phyloP scores from a whole-genome alignment of 2,113 vertebrate species.

The Hystrix brachyura region DNA sequence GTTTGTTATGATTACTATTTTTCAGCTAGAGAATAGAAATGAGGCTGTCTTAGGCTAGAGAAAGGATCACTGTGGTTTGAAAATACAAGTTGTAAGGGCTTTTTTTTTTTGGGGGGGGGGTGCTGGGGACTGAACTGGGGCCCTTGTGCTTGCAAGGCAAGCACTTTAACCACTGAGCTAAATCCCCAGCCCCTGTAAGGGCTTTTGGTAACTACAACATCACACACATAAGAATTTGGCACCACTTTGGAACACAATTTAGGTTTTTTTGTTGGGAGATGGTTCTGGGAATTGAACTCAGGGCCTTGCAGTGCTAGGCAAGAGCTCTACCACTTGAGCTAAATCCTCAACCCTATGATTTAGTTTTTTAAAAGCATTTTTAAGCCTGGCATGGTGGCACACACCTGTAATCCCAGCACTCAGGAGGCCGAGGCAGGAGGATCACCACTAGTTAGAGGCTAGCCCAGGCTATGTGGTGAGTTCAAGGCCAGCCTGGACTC shows the following conservation, averaged over 20 bases:
- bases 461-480: not conserved
- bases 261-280: no score
- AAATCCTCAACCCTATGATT: no score
- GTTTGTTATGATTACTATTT: not conserved
- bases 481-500: not conserved
- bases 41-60: not conserved
- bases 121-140: no score
- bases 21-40: not conserved
- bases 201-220: not conserved
- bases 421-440: not conserved
- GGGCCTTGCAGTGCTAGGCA: no score
- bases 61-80: not conserved
- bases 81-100: not conserved
- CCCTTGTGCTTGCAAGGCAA: no score
- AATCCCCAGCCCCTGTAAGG: no score
- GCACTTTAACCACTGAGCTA: no score
- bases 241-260: not conserved
- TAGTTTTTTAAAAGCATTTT: not conserved
- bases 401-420: not conserved
- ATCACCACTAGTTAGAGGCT: not conserved
- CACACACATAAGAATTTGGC: not conserved
- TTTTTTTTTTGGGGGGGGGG: no score
- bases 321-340: no score
- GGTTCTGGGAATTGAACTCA: no score
- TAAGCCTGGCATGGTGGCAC: not conserved